phyloP scores from a whole-genome alignment of 2,888 invertebrate genomes.

The Pristionchus exspectatus region DNA sequence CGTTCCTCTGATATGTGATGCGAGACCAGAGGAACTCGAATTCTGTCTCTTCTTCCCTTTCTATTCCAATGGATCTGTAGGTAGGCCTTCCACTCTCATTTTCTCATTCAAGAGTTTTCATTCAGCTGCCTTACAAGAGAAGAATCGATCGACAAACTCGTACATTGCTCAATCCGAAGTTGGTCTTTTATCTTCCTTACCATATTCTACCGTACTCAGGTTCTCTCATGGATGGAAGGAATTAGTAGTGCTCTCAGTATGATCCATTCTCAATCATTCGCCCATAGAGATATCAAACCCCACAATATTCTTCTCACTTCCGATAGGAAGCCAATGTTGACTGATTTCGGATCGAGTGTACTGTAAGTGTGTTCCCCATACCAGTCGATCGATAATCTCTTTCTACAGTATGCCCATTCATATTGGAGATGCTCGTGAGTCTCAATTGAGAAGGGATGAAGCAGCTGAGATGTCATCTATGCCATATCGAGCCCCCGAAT shows the following conservation, averaged over 20 bases:
- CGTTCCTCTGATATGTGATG: slow-evolving; percentile 41
- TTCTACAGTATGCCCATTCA: slow-evolving; percentile 78
- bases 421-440: slow-evolving; percentile 79
- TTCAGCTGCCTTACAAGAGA: slow-evolving; percentile 23
- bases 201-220: slow-evolving; percentile 52
- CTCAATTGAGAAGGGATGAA: slow-evolving; percentile 84
- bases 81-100: slow-evolving; percentile 1
- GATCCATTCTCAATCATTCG: slow-evolving; percentile 65
- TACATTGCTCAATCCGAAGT: slow-evolving; percentile 12
- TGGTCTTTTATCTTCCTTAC: neutral
- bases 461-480: slow-evolving; percentile 91
- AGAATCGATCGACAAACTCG: neutral
- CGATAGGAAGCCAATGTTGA: slow-evolving; percentile 86
- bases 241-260: slow-evolving; percentile 64
- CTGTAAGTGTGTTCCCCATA: slow-evolving; percentile 40
- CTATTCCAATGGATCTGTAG: slow-evolving; percentile 30
- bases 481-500: slow-evolving; percentile 91
- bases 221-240: slow-evolving; percentile 60
- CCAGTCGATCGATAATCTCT: neutral
- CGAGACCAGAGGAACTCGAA: slow-evolving; percentile 27
- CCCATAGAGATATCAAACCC: slow-evolving; percentile 88
- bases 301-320: slow-evolving; percentile 88
- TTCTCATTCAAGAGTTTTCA: neutral
- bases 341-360: slow-evolving; percentile 86
- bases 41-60: slow-evolving; percentile 54